Evolutionary conservation across 2,113 vertebrate genomes (phyloP), one percentile per base, ranked within the genome.

Genomic region (Rhynchomys soricoides): DNA sequence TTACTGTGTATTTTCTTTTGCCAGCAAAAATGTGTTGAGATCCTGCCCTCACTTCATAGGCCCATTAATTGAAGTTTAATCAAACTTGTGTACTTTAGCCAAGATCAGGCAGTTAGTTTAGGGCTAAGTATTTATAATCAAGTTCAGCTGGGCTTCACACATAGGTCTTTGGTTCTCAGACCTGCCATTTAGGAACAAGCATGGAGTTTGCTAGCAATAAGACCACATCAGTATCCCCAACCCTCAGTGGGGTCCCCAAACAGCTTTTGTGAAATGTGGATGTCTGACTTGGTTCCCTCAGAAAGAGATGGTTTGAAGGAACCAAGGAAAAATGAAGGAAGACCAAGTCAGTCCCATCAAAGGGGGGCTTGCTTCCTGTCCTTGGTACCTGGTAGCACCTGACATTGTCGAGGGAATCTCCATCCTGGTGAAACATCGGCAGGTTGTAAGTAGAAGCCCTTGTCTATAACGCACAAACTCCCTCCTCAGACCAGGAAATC

Each of bases 211-310:
- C 78, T 59, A 26, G 71, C 16, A 57, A 45, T 19, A 48, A 73
- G 13, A 15, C 15, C 8, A 26, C 21, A 50, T 59, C 77, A 24
- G 37, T 31, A 7, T 37, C 0, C 0, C 57, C 77, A 57, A 74
- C 79, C 5, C 50, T n/a, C 13, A 88, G 24, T 21, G 66, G 83
- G 62, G 89, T 90, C 85, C 48, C 37, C 87, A 71, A 57, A 85
- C 66, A 96, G 95, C 75, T 92, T 90, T 55, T 92, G 52, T 66
- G 90, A 95, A 94, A 89, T 95, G 94, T 96, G 75, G 87, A 96
- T 92, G 92, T 94, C 59, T 68, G 73, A 62, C 66, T 86, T 73
- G 86, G 68, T 98, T 97, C 95, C 94, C 95, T 89, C 89, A 70
- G 96, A 95, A 95, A 96, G 92, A 90, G 92, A 85, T 94, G 70